These are phyloP conservation scores for Chironomus striatipennis DNA, from an alignment of 1,140 invertebrate species.

Conservation along the genomic window DNA sequence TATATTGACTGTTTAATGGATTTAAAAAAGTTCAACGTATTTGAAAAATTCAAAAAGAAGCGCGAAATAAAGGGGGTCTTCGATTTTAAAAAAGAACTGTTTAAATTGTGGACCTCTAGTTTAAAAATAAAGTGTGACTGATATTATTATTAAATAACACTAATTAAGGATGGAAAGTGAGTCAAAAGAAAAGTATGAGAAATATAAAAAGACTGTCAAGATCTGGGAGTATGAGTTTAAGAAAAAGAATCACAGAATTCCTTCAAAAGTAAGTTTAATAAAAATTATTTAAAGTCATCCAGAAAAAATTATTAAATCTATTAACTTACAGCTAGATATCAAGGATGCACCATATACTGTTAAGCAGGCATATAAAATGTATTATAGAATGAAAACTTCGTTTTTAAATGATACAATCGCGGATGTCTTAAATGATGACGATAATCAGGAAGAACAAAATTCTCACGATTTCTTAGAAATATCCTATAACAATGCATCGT, in stretches of 20 bases:
- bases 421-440: slow-evolving; percentile 42
- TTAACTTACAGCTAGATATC: slow-evolving; percentile 58
- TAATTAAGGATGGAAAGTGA: slow-evolving; percentile 29
- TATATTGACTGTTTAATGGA: too few relatives aligned
- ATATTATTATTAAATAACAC: too few relatives aligned
- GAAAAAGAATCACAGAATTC: slow-evolving; percentile 53
- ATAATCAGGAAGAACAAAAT: slow-evolving; percentile 33
- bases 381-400: slow-evolving; percentile 66
- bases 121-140: too few relatives aligned
- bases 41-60: background rate
- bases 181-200: slow-evolving; percentile 39
- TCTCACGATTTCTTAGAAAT: slow-evolving; percentile 39
- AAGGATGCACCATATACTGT: slow-evolving; percentile 59
- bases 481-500: slow-evolving; percentile 29
- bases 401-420: slow-evolving; percentile 59
- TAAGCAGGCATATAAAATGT: slow-evolving; percentile 67
- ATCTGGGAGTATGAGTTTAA: slow-evolving; percentile 71
- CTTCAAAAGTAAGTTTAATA: slow-evolving; percentile 54
- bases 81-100: too few relatives aligned
- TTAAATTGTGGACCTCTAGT: too few relatives aligned
- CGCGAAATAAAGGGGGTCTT: too few relatives aligned
- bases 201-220: slow-evolving; percentile 65
- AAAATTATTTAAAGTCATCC: slow-evolving; percentile 26
- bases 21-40: too few relatives aligned
- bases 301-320: slow-evolving; percentile 3